Evolutionary conservation across 2,888 invertebrate genomes (phyloP).

Genomic region (Nematopogon swammerdamellus): DNA sequence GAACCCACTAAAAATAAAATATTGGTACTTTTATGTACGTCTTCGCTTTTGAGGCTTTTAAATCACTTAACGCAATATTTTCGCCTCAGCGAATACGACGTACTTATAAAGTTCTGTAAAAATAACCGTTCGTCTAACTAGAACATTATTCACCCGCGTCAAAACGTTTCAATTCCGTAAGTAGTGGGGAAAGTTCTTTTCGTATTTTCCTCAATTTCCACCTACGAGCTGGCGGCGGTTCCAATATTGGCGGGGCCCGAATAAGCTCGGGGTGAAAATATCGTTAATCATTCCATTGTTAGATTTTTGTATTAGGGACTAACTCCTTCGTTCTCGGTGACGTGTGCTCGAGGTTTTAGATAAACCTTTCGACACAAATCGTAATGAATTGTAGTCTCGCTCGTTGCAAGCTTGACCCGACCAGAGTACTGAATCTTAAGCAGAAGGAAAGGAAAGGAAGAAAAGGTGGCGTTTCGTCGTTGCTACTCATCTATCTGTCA

Average conservation of each 20-base stretch:
- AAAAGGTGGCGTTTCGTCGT: no score
- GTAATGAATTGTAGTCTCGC: no score
- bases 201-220: neutral
- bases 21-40: no score
- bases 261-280: conserved; percentile 49
- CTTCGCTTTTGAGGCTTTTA: neutral
- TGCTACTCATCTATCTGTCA: no score
- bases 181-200: neutral
- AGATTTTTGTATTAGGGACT: conserved; percentile 52
- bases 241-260: conserved; percentile 55
- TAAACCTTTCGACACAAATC: no score
- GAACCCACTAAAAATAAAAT: no score
- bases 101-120: neutral
- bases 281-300: conserved; percentile 57
- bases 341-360: no score
- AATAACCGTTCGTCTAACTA: neutral
- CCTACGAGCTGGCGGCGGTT: conserved; percentile 35
- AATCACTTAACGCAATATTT: neutral
- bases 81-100: neutral
- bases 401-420: no score
- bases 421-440: no score
- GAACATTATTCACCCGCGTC: neutral
- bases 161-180: neutral
- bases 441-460: no score
- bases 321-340: conserved; percentile 23